Evolutionary conservation across 2,113 vertebrate species (phyloP).

Genomic region (Promerops cafer): DNA sequence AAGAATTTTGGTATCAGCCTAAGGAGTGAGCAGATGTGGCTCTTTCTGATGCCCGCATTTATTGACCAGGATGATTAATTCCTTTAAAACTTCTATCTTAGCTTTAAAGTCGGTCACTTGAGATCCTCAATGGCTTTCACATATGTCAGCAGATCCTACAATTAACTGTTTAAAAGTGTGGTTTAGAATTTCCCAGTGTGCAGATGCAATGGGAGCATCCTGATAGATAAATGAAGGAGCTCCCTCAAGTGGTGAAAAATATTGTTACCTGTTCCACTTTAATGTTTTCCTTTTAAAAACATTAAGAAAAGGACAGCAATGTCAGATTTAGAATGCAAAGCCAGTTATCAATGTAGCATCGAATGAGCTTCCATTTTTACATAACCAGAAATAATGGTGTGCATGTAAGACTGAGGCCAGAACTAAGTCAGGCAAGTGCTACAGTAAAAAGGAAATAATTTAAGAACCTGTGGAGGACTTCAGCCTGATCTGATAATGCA

Average conservation of each 20-base stretch:
- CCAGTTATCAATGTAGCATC: neutral
- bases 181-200: neutral
- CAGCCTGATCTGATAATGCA: neutral
- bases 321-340: neutral
- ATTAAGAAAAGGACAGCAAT: neutral
- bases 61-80: neutral
- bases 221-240: neutral
- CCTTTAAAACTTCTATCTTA: neutral
- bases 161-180: neutral
- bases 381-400: neutral
- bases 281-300: neutral
- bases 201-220: neutral
- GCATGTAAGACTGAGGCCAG: neutral
- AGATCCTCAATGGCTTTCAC: neutral
- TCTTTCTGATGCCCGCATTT: neutral
- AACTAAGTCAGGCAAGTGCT: neutral
- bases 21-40: neutral
- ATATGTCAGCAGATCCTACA: neutral
- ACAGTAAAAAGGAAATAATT: neutral
- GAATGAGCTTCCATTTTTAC: neutral
- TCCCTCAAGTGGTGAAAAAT: slow-evolving; percentile 17
- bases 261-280: neutral
- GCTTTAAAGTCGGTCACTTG: neutral
- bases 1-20: neutral
- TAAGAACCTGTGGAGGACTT: neutral